phyloP scores from a whole-genome alignment of 2,888 invertebrate species.

The Nyleta sp. region DNA sequence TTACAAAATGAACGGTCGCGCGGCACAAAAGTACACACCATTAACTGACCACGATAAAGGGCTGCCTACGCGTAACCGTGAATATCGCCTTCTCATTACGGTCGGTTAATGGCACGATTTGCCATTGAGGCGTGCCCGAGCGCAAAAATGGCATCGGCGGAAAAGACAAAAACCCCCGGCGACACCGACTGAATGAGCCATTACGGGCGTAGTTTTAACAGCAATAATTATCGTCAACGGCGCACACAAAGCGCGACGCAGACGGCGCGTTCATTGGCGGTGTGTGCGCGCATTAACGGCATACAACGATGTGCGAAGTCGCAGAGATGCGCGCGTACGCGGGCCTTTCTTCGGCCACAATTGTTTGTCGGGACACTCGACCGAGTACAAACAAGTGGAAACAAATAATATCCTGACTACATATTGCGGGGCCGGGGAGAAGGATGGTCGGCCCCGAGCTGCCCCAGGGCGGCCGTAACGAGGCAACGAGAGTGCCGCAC shows the following conservation, averaged over 20 bases:
- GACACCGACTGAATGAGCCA: constrained; percentile 81
- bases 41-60: constrained; percentile 68
- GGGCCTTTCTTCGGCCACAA: constrained; percentile 62
- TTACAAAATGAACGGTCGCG: constrained; percentile 54
- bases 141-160: constrained; percentile 61
- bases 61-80: constrained; percentile 46
- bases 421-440: constrained; percentile 64
- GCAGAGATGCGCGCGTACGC: constrained; percentile 35
- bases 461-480: constrained; percentile 66
- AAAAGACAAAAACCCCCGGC: constrained; percentile 67
- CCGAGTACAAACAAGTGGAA: constrained; percentile 79
- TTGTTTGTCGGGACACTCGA: constrained; percentile 76
- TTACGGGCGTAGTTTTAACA: constrained; percentile 77
- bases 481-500: constrained; percentile 64
- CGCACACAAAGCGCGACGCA: constrained; percentile 71
- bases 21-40: constrained; percentile 55
- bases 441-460: constrained; percentile 36
- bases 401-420: constrained; percentile 81
- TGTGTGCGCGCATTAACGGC: constrained; percentile 49
- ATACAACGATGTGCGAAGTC: constrained; percentile 61
- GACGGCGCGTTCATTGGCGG: constrained; percentile 61
- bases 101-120: constrained; percentile 78
- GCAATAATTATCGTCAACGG: constrained; percentile 80
- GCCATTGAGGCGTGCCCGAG: constrained; percentile 71
- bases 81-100: constrained; percentile 75